Evolutionary conservation across 2,113 vertebrate species (phyloP), one percentile per base, ranked within the genome.

Genomic region (Pachycephala philippinensis): DNA sequence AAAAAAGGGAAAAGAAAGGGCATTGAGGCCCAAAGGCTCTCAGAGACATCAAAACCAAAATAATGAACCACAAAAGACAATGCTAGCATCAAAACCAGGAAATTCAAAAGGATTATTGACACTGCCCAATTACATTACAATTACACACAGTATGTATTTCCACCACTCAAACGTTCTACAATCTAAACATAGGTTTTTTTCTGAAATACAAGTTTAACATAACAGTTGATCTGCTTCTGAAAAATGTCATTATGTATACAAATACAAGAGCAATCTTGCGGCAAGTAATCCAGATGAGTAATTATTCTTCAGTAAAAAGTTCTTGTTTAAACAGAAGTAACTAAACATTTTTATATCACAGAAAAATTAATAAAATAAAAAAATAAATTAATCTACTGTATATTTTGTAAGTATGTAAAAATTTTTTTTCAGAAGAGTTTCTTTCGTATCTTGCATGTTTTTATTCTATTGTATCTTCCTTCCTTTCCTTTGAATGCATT

Each of bases 61-160:
- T 35, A 91, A 84, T 14, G 56, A 24, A 92, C 57, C 63, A 96
- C 83, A 80, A 91, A 92, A 87, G 53, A 76, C 50, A 27, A 84
- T 30, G 30, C n/a, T 30, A 89, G 59, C 91, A 77, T 66, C 70
- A 54, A 71, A 91, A 57, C 47, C 6, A 6, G 45, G 89, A 95
- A 82, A 77, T 90, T 94, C 50, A 79, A 83, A 84, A 85, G 76
- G 31, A 94, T 92, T 97, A 90, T 4, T 68, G 87, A 84, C 69
- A 83, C 60, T 78, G 57, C 23, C 22, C 69, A 89, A 81, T 84
- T 92, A 96, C 87, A 85, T 22, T 66, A 85, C 84, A 69, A 86
- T 82, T 82, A 91, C 59, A 81, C 7, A 28, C 49, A 96, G 84
- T 33, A 49, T 37, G n/a, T 33, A 39, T 50, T 86, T 70, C 69